Percentiles rank a stretch among this genome's conserved stretches.
These are phyloP conservation scores for Temnothorax rugatulus DNA, from an alignment of 2,888 invertebrate species.

Conservation along the genomic window DNA sequence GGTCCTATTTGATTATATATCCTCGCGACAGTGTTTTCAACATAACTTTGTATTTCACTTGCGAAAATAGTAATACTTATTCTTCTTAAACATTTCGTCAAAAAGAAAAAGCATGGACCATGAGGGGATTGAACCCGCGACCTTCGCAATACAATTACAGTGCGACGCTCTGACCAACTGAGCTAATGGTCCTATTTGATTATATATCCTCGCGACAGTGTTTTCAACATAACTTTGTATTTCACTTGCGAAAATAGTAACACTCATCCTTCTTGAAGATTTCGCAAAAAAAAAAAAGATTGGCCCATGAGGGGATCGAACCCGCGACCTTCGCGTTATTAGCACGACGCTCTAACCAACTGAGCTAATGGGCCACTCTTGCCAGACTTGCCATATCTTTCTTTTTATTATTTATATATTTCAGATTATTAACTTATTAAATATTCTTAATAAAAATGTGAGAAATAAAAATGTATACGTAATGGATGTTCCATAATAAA, in stretches of 20 bases:
- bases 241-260: constrained; percentile 9
- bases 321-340: constrained; percentile 83
- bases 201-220: neutral
- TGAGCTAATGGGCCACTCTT: constrained; percentile 79
- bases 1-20: constrained; percentile 33
- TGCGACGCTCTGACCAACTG: constrained; percentile 82
- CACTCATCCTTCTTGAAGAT: neutral
- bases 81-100: too few relatives aligned
- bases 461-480: neutral
- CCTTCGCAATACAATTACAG: constrained; percentile 80
- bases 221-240: neutral
- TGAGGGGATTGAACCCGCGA: constrained; percentile 82
- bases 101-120: constrained; percentile 70
- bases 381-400: too few relatives aligned
- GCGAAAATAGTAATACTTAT: neutral
- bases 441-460: neutral
- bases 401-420: neutral
- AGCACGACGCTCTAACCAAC: constrained; percentile 84
- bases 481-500: neutral
- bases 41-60: neutral
- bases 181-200: constrained; percentile 57
- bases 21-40: neutral
- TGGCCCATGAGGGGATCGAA: constrained; percentile 83
- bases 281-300: neutral
- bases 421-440: neutral